These are phyloP conservation scores for Cosmia trapezina DNA, from an alignment of 2,888 invertebrate genomes.

Conservation along the genomic window DNA sequence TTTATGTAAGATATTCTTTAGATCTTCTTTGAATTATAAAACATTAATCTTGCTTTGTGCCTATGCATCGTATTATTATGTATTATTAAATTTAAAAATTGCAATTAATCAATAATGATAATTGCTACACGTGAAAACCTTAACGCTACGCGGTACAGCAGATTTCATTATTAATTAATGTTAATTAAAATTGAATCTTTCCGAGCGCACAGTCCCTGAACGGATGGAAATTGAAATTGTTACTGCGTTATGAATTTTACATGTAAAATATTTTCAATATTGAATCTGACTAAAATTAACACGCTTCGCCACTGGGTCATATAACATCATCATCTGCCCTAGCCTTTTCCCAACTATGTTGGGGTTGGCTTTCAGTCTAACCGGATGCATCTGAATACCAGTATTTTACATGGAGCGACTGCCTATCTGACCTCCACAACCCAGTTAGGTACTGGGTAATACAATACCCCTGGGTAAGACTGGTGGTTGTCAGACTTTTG, in stretches of 20 bases:
- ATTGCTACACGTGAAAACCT: slow-evolving; percentile 11
- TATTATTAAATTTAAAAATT: slow-evolving; percentile 1
- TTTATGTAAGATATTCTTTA: background rate
- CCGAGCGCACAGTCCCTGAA: slow-evolving; percentile 28
- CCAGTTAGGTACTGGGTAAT: too few species aligned
- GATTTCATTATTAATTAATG: slow-evolving; percentile 44
- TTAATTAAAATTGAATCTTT: slow-evolving; percentile 41
- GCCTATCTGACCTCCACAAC: too few species aligned
- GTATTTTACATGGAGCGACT: too few species aligned
- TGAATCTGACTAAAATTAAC: background rate
- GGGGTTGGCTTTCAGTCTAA: too few species aligned
- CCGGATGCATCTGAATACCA: too few species aligned
- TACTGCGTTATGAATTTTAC: slow-evolving; percentile 24
- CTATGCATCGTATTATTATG: background rate
- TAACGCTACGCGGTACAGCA: slow-evolving; percentile 17
- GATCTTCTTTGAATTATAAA: background rate
- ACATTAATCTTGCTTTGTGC: background rate
- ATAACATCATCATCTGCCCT: too few species aligned
- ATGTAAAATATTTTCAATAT: slow-evolving; percentile 21
- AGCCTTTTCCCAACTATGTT: too few species aligned
- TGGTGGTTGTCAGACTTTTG: too few species aligned
- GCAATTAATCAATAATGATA: slow-evolving; percentile 9
- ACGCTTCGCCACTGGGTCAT: too few species aligned
- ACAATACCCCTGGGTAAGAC: too few species aligned
- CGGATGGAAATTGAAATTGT: slow-evolving; percentile 22